Base-by-base conservation (phyloP, 2,888 invertebrate species). In the Lapara coniferarum region DNA sequence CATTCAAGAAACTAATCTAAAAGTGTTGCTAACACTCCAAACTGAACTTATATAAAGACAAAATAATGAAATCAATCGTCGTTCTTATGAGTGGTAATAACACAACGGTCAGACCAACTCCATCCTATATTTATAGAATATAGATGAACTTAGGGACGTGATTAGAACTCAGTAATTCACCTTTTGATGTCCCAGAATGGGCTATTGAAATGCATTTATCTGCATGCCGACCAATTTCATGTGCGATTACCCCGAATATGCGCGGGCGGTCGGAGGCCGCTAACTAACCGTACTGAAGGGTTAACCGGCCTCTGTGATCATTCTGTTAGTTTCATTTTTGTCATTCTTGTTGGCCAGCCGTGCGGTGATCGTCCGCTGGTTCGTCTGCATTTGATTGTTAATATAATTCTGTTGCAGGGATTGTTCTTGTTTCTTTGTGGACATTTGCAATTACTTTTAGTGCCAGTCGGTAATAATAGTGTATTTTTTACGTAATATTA, bases 211-310 rank as follows among this genome's bases (percentile, higher is more conserved):
- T 78, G 81, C 84, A 83, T 85, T 86, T 89, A 87, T 85, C 82
- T 83, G 83, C 81, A 80, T 79, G 74, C 63, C 44, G 79, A 82
- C 87, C 85, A 83, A 92, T 92, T 92, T 92, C 85, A 90, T 87
- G 88, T 86, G 71, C 87, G 82, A 91, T 90, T 91, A 87, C 87
- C 73, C 80, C 76, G 81, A 82, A 84, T 81, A 78, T 72, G 76
- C 71, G 79, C 77, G 73, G 78, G 74, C 70, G 73, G 77, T 69
- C 74, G 53, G 70, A 69, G 74, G 73, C 73, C 77, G 74, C 76
- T 91, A 92, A 92, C 92, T 90, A 92, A 92, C 92, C 92, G 88
- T 90, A 82, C 75, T 75, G 83, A 91, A 91, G 91, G 92, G 92
- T 89, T 91, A 80, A 63, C 59, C 46, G 63, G 77, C 68, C 66